Percentiles rank a stretch among this genome's conserved stretches.
Evolutionary conservation across 2,113 vertebrate species (phyloP).

Genomic region (Columbina picui): DNA sequence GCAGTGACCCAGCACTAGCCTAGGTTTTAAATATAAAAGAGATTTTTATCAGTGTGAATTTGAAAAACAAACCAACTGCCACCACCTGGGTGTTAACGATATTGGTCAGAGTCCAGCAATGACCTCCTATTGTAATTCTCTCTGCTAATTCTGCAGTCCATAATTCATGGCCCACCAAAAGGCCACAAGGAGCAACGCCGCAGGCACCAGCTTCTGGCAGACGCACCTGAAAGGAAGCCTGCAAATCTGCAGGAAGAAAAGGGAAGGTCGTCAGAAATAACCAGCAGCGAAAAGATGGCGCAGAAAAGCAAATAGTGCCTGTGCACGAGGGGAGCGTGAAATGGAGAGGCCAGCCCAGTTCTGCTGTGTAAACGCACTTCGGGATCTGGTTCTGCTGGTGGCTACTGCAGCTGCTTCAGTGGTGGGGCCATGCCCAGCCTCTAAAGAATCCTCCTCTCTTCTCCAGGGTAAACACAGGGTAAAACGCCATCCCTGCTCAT

Average conservation of each 20-base stretch:
- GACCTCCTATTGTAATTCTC: conserved; percentile 31
- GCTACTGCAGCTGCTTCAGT: neutral
- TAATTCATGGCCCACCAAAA: conserved; percentile 59
- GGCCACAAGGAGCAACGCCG: conserved; percentile 28
- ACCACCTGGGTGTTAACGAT: conserved; percentile 64
- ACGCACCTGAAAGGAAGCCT: conserved; percentile 27
- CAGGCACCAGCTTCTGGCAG: conserved; percentile 60
- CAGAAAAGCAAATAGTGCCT: neutral
- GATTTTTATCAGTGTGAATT: conserved; percentile 52
- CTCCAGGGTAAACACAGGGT: neutral
- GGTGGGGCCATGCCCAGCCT: neutral
- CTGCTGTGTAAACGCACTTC: accelerated
- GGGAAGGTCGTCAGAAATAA: neutral
- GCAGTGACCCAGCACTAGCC: conserved; percentile 77
- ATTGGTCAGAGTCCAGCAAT: conserved; percentile 75
- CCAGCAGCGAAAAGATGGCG: neutral
- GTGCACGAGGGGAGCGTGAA: neutral
- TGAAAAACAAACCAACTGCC: conserved; percentile 58
- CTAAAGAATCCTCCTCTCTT: neutral
- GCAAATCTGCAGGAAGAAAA: conserved; percentile 20
- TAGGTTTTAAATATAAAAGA: conserved; percentile 74
- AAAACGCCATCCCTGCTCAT: neutral
- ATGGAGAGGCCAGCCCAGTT: accelerated
- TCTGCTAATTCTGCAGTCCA: conserved; percentile 10
- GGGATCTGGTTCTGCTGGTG: neutral